phyloP scores from a whole-genome alignment of 2,888 invertebrate genomes.

The Rotaria magnacalcarata region DNA sequence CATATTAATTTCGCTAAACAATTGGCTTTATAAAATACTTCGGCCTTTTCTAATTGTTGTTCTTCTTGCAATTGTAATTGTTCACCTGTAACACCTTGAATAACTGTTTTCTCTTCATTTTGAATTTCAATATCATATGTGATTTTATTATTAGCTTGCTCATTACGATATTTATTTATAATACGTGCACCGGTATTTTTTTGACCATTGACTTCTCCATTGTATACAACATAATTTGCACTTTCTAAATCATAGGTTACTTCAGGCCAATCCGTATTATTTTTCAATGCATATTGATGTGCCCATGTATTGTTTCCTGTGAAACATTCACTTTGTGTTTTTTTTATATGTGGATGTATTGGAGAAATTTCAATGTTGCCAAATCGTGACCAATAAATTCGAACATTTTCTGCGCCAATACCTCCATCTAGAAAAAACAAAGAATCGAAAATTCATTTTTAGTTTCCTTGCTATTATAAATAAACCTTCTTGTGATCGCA shows the following conservation, averaged over 20 bases:
- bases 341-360: not conserved
- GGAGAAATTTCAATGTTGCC: not conserved
- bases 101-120: not conserved
- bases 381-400: conserved; percentile 4
- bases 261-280: not conserved
- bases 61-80: not conserved
- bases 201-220: not conserved
- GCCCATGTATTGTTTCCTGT: not conserved
- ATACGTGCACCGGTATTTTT: not conserved
- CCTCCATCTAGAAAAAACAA: not conserved
- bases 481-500: not conserved
- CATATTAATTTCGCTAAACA: not conserved
- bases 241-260: not conserved
- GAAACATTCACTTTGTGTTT: not conserved
- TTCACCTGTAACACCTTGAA: not conserved
- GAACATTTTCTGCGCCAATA: not conserved
- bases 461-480: not conserved
- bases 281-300: not conserved
- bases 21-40: not conserved
- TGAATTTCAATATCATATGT: conserved; percentile 9
- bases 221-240: not conserved
- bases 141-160: not conserved
- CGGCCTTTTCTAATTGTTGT: not conserved
- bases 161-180: not conserved
- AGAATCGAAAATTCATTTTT: not conserved